These are phyloP conservation scores for Cercocebus atys DNA, from an alignment of 2,113 vertebrate genomes.

Conservation along the genomic window DNA sequence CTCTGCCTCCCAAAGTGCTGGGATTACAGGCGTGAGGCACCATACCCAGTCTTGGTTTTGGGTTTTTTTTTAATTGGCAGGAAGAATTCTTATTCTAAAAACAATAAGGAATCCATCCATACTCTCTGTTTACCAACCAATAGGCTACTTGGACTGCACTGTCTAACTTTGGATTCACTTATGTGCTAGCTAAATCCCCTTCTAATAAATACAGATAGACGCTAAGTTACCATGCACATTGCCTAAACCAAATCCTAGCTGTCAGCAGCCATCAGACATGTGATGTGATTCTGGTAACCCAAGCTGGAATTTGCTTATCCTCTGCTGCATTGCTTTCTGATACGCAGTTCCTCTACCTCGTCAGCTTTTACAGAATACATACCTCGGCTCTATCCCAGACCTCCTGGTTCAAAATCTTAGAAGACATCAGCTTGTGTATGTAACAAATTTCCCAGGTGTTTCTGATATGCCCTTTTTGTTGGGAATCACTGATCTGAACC, in stretches of 20 bases:
- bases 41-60: neutral
- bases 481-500: slow-evolving; percentile 22
- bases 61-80: neutral
- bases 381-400: neutral
- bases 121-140: neutral
- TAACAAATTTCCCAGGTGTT: neutral
- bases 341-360: neutral
- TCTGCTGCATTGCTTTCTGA: neutral
- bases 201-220: neutral
- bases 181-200: neutral
- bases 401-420: neutral
- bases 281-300: neutral
- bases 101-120: neutral
- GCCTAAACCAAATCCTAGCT: neutral
- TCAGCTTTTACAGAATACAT: neutral
- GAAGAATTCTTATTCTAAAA: neutral
- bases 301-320: neutral
- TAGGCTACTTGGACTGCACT: neutral
- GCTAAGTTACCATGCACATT: neutral
- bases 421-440: neutral
- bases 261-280: neutral
- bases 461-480: neutral
- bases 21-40: too few relatives aligned
- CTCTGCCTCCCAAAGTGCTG: too few relatives aligned
- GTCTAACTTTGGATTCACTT: neutral